Conservation (phyloP, 2,888 invertebrate species). For the Brenthis daphne region DNA sequence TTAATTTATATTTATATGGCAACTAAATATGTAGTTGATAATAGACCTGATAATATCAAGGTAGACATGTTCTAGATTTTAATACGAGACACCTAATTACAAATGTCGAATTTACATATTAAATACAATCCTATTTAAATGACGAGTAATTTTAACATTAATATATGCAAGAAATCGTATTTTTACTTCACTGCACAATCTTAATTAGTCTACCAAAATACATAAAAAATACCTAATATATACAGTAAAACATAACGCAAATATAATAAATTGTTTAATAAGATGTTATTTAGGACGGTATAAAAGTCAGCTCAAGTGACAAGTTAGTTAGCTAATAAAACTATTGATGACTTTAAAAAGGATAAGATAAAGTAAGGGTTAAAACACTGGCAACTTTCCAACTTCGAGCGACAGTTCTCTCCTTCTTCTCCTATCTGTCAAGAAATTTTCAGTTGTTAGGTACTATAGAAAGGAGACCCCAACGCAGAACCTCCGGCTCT, state of each 20-base stretch:
- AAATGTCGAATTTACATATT: constrained; percentile 31
- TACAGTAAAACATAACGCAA: not conserved
- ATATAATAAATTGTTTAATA: not conserved
- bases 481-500: too few relatives aligned
- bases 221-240: not conserved
- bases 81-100: constrained; percentile 31
- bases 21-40: constrained; percentile 18
- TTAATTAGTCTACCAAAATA: not conserved
- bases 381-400: too few relatives aligned
- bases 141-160: constrained; percentile 12
- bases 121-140: constrained; percentile 29
- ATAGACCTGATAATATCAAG: constrained; percentile 30
- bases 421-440: too few relatives aligned
- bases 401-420: too few relatives aligned
- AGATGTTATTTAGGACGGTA: too few relatives aligned
- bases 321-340: too few relatives aligned
- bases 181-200: not conserved
- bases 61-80: constrained; percentile 31
- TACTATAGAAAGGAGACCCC: too few relatives aligned
- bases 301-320: too few relatives aligned
- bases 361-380: too few relatives aligned
- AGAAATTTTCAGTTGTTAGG: too few relatives aligned
- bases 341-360: too few relatives aligned
- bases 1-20: too few relatives aligned
- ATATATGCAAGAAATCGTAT: not conserved